Conservation (phyloP, 2,113 vertebrate genomes). For the Oreochromis niloticus region DNA sequence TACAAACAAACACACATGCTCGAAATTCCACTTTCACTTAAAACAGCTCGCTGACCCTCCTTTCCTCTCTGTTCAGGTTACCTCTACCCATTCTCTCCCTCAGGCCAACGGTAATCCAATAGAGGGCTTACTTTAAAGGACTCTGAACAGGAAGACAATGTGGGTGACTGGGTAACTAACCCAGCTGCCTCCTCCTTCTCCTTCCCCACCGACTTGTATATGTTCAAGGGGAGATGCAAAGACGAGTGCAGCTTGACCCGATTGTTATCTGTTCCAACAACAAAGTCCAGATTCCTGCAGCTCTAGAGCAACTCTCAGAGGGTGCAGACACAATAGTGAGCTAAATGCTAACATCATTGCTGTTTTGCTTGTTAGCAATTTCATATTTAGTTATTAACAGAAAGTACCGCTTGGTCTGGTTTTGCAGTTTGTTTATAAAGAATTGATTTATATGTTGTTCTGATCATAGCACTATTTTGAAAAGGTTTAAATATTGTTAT, state of each 20-base stretch:
- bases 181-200: neutral
- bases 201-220: neutral
- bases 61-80: slow-evolving; percentile 52
- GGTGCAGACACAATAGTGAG: neutral
- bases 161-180: slow-evolving; percentile 19
- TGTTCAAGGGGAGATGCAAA: neutral
- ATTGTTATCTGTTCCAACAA: neutral
- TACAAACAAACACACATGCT: slow-evolving; percentile 72
- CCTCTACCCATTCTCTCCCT: slow-evolving; percentile 45
- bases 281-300: neutral
- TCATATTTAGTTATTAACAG: neutral
- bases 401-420: neutral
- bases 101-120: slow-evolving; percentile 67
- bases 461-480: neutral
- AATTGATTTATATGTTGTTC: neutral
- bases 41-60: slow-evolving; percentile 65
- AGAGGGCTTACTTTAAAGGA: slow-evolving; percentile 51
- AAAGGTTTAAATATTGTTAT: neutral
- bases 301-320: neutral
- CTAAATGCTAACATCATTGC: neutral
- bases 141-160: slow-evolving; percentile 58
- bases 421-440: neutral
- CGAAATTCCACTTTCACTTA: slow-evolving; percentile 70
- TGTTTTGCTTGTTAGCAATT: neutral
- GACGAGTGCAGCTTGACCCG: neutral